Evolutionary conservation across 2,888 invertebrate genomes (phyloP), one percentile per base, ranked within the genome.

Genomic region (Dynastes maya): DNA sequence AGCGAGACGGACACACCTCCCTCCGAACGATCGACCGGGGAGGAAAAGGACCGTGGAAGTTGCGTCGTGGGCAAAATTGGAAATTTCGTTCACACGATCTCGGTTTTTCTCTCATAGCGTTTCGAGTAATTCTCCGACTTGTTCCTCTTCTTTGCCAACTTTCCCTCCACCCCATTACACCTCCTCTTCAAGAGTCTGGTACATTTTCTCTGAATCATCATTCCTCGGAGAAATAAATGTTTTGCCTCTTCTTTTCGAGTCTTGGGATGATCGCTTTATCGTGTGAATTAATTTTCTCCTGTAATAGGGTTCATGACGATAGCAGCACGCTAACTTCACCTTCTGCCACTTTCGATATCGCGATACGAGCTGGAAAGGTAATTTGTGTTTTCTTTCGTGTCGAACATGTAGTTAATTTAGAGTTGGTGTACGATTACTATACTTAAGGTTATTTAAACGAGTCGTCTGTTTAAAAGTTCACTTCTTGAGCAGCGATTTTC

Each of bases 251-350:
- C 22, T 11, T 40, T 13, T n/a, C 64, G 16, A 32, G 32, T 32
- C 32, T 32, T 8, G 45, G 45, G 72, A 76, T 72, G 79, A 81
- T 80, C 78, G 80, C 78, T 80, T 80, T 76, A 79, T 80, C 82
- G 80, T 79, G 80, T 77, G 81, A 82, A 82, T 82, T 82, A 81
- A 81, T 82, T 82, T 80, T 77, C 79, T 79, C 79, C 80, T 78
- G 78, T 81, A 80, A 81, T 78, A 74, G 65, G 53, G 32, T 32
- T 45, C 29, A 32, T 55, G 22, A 32, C 55, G 22, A 22, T 22
- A 4, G 22, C n/a, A 55, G 53, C 22, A 55, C 22, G 22, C 22
- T 16, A 22, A 22, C 53, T 77, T 53, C 11, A 74, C 74, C 72
- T 64, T 13, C 11, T 61, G 51, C 8, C 51, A 13, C 13, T 4